Base-by-base conservation (phyloP, 1,140 invertebrate genomes). In the Ceratina australensis region DNA sequence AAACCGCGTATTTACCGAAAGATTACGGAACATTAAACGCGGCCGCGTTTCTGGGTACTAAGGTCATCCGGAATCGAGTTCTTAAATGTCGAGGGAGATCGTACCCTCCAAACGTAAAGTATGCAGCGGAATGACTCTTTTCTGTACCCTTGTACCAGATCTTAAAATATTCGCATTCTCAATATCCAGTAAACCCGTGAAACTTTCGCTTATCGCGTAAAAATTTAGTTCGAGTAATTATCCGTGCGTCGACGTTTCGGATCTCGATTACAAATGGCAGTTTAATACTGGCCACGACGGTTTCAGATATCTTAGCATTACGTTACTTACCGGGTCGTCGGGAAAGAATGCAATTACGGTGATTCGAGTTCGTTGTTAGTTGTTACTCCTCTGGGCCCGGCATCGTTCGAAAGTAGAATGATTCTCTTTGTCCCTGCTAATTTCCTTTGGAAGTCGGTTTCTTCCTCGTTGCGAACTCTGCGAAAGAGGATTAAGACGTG, bases 1-100 rank as follows among this genome's bases (percentile, higher is more conserved):
- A 56, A 73, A 60, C n/a, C 61, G 3, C 72, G 72, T 73, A 73
- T 73, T 73, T 73, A 42, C 49, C 60, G 20, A 42, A 52, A 33
- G 72, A 73, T 64, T 73, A 64, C 60, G 49, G 15, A 16, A 54
- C 49, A 50, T 73, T 63, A n/a, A 54, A 22, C 61, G 72, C 42
- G 20, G 24, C 28, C 50, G 28, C 49, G 42, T 42, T 52, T 42
- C 49, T 13, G 7, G n/a, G 24, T 20, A 8, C 26, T 73, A 47
- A 54, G 56, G 50, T 73, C 49, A 20, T n/a, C 15, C 15, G 49
- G 13, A 42, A 54, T 5, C 28, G 26, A n/a, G n/a, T 8, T 22
- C 54, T n/a, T 64, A 20, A 60, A 60, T 13, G 5, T 0, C 20
- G 5, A 7, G 4, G 47, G 68, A 57, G 10, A 42, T 42, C 54